Base-by-base conservation (phyloP, 2,797 vertebrate species). In the Hapalemur alaotrensis region DNA sequence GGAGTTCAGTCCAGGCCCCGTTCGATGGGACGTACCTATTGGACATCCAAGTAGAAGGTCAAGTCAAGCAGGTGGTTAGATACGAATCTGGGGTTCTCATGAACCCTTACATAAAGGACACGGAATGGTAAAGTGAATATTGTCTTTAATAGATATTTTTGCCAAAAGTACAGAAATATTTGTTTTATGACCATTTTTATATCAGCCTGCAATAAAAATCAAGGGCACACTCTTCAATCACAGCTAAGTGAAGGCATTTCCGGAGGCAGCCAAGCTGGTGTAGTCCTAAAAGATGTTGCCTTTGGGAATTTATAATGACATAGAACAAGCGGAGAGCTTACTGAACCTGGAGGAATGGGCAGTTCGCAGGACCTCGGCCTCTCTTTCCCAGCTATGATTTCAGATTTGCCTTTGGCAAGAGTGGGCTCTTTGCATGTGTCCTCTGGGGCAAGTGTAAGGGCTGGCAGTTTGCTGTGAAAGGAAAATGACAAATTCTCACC, bases 131-230 rank as follows among this genome's bases (percentile, higher is more conserved):
- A 93, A 67, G 7, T 10, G 7, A 72, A n/a, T 14, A 25, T 41
- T 38, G 22, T 57, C 52, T 86, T 32, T 52, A 81, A 79, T 22
- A 67, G 54, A 50, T 69, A 73, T 46, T 96, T 94, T 70, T 65
- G 52, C 46, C 14, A 38, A 75, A 91, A 86, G 23, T 75, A 82
- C 63, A 63, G 57, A 96, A 70, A 89, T 79, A 17, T 63, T 65
- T 76, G 32, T 50, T 92, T 91, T 89, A 25, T 52, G 50, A 91
- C 30, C 81, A 69, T 88, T 94, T 94, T 94, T 89, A 30, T 85
- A 67, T 70, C 79, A 63, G 30, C 32, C 69, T 12, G 3, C 50
- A 63, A 61, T 80, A 84, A 95, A 94, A 93, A 72, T 52, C 75
- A 82, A 89, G 61, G 20, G 32, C 50, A n/a, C 41, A 43, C 25